Percentiles rank a stretch among this genome's conserved stretches.
phyloP scores from a whole-genome alignment of 2,888 invertebrate genomes.

The Prosopocoilus inquinatus region DNA sequence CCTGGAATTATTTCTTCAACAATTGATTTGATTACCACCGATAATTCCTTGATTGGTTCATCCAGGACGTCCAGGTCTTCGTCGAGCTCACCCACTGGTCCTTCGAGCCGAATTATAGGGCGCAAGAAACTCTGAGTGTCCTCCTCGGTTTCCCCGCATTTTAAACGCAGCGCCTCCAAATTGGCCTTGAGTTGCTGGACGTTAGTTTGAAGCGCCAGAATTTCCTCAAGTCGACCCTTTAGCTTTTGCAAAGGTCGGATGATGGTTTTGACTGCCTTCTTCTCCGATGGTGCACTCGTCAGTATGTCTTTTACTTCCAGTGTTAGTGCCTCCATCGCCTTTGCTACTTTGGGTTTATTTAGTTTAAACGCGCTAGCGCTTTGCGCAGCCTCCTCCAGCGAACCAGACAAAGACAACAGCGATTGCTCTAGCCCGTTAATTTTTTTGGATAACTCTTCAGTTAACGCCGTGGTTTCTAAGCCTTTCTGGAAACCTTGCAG shows the following conservation, averaged over 20 bases:
- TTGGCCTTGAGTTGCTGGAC: no score
- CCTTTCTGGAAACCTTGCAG: no score
- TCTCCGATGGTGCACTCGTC: not conserved
- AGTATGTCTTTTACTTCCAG: not conserved
- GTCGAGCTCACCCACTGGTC: slow-evolving; percentile 14
- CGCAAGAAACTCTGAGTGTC: not conserved
- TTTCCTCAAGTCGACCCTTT: not conserved
- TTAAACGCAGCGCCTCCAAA: no score
- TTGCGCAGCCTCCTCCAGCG: no score
- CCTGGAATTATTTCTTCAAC: no score
- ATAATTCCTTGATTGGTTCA: slow-evolving; percentile 30
- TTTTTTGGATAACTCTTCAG: no score
- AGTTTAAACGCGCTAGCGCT: no score
- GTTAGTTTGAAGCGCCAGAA: not conserved
- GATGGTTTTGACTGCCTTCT: not conserved
- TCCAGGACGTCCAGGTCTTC: slow-evolving; percentile 24
- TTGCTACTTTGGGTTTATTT: not conserved
- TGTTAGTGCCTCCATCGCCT: not conserved
- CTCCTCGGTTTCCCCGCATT: no score
- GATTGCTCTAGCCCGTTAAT: no score
- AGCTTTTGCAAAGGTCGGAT: not conserved
- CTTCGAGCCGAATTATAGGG: slow-evolving; percentile 6
- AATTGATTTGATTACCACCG: slow-evolving; percentile 3
- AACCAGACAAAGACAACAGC: no score
- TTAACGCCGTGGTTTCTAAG: no score